These are phyloP conservation scores for Labroides dimidiatus DNA, from an alignment of 2,797 vertebrate genomes.

Conservation along the genomic window DNA sequence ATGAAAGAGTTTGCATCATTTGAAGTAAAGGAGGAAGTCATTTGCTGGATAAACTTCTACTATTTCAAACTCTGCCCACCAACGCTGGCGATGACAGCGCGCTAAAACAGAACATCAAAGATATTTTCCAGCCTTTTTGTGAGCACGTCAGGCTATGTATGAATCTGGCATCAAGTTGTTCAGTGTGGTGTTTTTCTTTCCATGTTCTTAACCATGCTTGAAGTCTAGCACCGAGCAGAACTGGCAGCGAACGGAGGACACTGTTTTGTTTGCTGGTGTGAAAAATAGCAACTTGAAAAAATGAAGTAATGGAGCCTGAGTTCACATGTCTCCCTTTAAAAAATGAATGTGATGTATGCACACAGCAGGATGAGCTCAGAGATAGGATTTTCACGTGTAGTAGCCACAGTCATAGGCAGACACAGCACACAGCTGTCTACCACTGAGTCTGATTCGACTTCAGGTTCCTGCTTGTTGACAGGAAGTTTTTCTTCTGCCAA, in stretches of 20 bases:
- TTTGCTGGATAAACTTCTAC: conserved; percentile 46
- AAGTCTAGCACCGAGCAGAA: conserved; percentile 79
- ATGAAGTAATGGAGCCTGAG: not conserved
- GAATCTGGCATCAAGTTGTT: conserved; percentile 64
- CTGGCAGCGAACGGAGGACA: conserved; percentile 77
- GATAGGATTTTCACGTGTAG: not conserved
- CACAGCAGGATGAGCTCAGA: not conserved
- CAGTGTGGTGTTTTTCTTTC: conserved; percentile 85
- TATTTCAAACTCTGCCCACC: conserved; percentile 64
- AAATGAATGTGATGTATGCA: not conserved
- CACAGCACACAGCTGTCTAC: not conserved
- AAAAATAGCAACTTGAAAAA: conserved; percentile 73
- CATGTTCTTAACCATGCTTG: conserved; percentile 85
- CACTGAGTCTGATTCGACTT: not conserved
- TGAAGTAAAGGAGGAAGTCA: conserved; percentile 50
- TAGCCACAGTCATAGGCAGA: not conserved
- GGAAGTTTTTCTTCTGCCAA: not conserved
- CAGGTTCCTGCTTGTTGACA: not conserved
- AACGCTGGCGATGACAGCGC: conserved; percentile 66
- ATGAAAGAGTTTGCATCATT: conserved; percentile 37
- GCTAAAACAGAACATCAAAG: conserved; percentile 52
- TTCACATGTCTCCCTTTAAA: not conserved
- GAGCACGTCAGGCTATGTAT: conserved; percentile 65
- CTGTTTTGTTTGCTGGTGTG: conserved; percentile 70
- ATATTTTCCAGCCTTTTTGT: conserved; percentile 72